These are phyloP conservation scores for Eumacrocentrus americanus DNA, from an alignment of 2,888 invertebrate species.

Conservation along the genomic window DNA sequence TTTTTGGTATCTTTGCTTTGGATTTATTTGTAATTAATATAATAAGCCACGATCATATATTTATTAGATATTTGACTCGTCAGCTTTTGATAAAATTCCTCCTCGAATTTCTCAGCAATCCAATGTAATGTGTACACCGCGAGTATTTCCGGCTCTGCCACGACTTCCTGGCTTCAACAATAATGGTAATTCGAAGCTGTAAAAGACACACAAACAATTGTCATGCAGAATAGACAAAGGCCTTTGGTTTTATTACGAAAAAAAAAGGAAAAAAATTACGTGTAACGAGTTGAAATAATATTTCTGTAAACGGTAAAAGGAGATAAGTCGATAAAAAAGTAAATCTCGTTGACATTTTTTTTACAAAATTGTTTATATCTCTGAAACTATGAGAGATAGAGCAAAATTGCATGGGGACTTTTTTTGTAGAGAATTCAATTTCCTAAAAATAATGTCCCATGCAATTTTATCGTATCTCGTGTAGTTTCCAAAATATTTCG, in stretches of 20 bases:
- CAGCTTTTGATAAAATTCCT: too few relatives aligned
- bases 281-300: too few relatives aligned
- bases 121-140: not conserved
- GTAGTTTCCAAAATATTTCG: too few relatives aligned
- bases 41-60: not conserved
- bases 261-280: too few relatives aligned
- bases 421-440: not conserved
- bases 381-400: too few relatives aligned
- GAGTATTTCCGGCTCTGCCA: slow-evolving; percentile 18
- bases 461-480: too few relatives aligned
- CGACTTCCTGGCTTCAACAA: slow-evolving; percentile 16
- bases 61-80: too few relatives aligned
- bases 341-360: too few relatives aligned
- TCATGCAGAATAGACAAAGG: not conserved
- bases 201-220: not conserved
- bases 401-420: not conserved
- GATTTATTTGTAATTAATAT: not conserved
- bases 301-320: too few relatives aligned
- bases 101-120: too few relatives aligned
- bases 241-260: not conserved
- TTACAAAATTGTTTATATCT: not conserved
- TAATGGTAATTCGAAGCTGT: slow-evolving; percentile 8
- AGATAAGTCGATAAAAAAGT: too few relatives aligned
- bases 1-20: not conserved
- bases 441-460: too few relatives aligned